These are phyloP conservation scores for Potamarius usumacintae DNA, from an alignment of 2,113 vertebrate genomes.

Conservation along the genomic window DNA sequence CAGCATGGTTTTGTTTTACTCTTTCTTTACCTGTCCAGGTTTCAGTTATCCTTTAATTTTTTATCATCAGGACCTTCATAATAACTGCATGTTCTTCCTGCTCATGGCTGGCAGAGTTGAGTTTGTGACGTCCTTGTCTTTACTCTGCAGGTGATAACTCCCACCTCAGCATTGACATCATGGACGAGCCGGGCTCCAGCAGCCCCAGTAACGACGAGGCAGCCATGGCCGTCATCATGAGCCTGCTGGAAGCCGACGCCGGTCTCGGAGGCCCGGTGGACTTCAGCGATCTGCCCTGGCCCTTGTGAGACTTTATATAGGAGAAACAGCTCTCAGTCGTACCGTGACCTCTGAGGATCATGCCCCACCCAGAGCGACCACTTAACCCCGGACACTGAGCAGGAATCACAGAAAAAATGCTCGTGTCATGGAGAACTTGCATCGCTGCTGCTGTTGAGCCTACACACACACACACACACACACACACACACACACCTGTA, in stretches of 20 bases:
- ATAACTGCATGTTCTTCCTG: background rate
- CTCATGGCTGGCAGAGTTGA: background rate
- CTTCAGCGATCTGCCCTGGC: slow-evolving; percentile 98
- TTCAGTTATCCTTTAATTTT: too few relatives aligned
- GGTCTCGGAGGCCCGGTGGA: slow-evolving; percentile 96
- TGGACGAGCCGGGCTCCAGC: slow-evolving; percentile 95
- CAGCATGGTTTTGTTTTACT: too few relatives aligned
- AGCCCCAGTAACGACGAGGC: slow-evolving; percentile 97
- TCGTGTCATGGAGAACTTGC: background rate
- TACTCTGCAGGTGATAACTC: slow-evolving; percentile 86
- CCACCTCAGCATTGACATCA: slow-evolving; percentile 93
- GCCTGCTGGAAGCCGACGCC: slow-evolving; percentile 95
- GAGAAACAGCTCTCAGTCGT: background rate
- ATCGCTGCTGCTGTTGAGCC: background rate
- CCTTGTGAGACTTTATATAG: slow-evolving; percentile 76
- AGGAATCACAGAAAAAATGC: background rate
- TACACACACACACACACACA: slow-evolving; percentile 21
- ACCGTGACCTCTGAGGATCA: background rate
- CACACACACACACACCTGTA: slow-evolving; percentile 39
- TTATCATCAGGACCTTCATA: too few relatives aligned
- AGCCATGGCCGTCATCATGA: slow-evolving; percentile 99
- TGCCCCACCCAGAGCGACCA: background rate
- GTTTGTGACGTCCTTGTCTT: background rate
- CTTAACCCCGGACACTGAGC: background rate
- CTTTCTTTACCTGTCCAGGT: too few relatives aligned